Evolutionary conservation across 1,140 invertebrate species (phyloP).

Genomic region (Patella vulgata): DNA sequence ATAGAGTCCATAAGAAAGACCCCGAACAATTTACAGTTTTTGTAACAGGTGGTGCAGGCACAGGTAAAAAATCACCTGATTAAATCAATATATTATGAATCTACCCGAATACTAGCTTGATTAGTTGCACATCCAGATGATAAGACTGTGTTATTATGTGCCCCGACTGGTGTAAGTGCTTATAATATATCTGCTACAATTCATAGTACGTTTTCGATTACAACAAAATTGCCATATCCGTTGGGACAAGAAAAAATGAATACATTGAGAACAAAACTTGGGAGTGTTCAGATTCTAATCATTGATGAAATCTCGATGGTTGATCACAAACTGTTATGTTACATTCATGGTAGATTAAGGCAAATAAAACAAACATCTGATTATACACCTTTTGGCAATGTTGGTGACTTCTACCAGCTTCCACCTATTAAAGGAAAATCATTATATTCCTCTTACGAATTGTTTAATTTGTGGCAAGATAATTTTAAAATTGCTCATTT

Average conservation of each 20-base stretch:
- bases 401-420: slow-evolving; percentile 12
- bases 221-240: background rate
- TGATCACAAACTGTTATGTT: slow-evolving; percentile 22
- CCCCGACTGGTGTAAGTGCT: slow-evolving; percentile 8
- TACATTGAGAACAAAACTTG: slow-evolving; percentile 13
- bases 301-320: slow-evolving; percentile 38
- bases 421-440: background rate
- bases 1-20: slow-evolving; percentile 4
- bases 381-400: background rate
- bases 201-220: slow-evolving; percentile 20
- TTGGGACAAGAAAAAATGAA: slow-evolving; percentile 17
- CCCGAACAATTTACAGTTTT: slow-evolving; percentile 19
- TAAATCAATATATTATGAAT: slow-evolving; percentile 26
- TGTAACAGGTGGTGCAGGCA: slow-evolving; percentile 24
- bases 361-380: slow-evolving; percentile 8
- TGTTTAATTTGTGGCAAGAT: slow-evolving; percentile 15
- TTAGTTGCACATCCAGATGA: slow-evolving; percentile 9
- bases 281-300: slow-evolving; percentile 19
- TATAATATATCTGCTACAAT: slow-evolving; percentile 26
- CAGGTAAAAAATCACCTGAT: slow-evolving; percentile 29
- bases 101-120: slow-evolving; percentile 17
- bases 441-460: background rate
- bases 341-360: slow-evolving; percentile 21
- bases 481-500: slow-evolving; percentile 9
- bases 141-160: slow-evolving; percentile 18